A percentile compares a stretch with the other conserved stretches of the same genome.
Evolutionary conservation across 2,888 invertebrate species (phyloP).

Genomic region (Phengaris arion): DNA sequence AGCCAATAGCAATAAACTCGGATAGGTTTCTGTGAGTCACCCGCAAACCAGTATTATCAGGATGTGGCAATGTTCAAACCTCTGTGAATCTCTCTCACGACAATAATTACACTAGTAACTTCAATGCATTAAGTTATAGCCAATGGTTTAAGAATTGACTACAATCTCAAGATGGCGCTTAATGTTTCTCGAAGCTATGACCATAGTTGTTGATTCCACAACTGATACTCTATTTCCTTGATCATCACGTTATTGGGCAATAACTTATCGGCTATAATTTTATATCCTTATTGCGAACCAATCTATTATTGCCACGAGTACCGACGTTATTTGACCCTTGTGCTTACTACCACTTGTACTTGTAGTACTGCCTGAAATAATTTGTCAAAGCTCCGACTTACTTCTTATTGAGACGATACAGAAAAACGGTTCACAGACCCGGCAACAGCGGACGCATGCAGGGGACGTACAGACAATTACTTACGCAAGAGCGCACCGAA

Average conservation of each 20-base stretch:
- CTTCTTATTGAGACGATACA: not conserved
- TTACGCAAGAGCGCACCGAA: constrained; percentile 13
- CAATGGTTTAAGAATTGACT: not conserved
- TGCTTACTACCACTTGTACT: too few species aligned
- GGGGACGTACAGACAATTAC: constrained; percentile 6
- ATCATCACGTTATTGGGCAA: too few species aligned
- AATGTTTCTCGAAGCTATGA: not conserved
- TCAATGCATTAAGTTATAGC: not conserved
- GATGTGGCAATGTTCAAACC: not conserved
- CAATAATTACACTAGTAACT: not conserved
- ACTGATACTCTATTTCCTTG: too few species aligned
- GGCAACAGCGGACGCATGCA: not conserved
- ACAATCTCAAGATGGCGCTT: not conserved
- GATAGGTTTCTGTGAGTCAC: constrained; percentile 11
- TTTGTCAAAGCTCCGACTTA: too few species aligned
- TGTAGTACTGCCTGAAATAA: too few species aligned
- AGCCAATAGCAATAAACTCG: not conserved
- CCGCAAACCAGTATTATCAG: not conserved
- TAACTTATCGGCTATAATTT: too few species aligned
- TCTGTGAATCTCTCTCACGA: constrained; percentile 7
- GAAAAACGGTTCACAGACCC: not conserved
- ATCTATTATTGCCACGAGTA: too few species aligned
- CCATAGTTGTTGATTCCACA: too few species aligned
- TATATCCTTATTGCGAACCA: too few species aligned
- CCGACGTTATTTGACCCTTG: too few species aligned